Base-by-base conservation (phyloP, 1,140 invertebrate species). In the Neodiprion fabricii region DNA sequence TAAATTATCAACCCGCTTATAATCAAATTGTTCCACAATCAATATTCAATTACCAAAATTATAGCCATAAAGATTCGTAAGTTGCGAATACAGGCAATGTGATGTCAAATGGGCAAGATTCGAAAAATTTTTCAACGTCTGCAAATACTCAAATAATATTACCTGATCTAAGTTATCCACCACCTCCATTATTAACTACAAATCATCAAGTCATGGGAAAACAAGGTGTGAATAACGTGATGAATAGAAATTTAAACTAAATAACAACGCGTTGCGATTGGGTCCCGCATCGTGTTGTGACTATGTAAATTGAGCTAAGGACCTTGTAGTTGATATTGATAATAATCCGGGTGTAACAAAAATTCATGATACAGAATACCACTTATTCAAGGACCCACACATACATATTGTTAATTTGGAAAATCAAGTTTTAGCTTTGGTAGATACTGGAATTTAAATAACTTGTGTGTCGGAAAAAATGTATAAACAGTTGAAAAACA, bases 391-490 rank as follows among this genome's bases (percentile, higher is more conserved):
- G 28, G 28, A 5, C 1, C 28, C 28, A 5, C 28, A 40, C 28
- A 40, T 40, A 40, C 28, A 40, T 40, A 40, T 40, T 40, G 28
- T 40, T 40, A 40, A 8, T 9, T 61, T 61, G 0, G 9, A 61
- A 14, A 4, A 61, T 61, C 53, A 9, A 61, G n/a, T 61, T 14
- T 14, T 9, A 61, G 12, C 47, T 11, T 70, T 50, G 1, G 23
- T 75, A 2, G 71, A 72, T 48, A 53, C 72, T 50, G 12, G 74
- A 28, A 72, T 53, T 70, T 21, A 78, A 50, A 67, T 78, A 9
- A 75, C 76, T 7, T 78, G 74, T 67, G 67, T 78, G 23, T 75
- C 72, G 1, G 65, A 74, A 53, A 67, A 74, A n/a, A 72, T 70
- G 61, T 78, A 73, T 66, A 50, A 75, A 40, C 73, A 75, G 65